A percentile compares a stretch with the other conserved stretches of the same genome.
These are phyloP conservation scores for Drosophila parthenogenetica DNA, from an alignment of 2,888 invertebrate species.

Conservation along the genomic window DNA sequence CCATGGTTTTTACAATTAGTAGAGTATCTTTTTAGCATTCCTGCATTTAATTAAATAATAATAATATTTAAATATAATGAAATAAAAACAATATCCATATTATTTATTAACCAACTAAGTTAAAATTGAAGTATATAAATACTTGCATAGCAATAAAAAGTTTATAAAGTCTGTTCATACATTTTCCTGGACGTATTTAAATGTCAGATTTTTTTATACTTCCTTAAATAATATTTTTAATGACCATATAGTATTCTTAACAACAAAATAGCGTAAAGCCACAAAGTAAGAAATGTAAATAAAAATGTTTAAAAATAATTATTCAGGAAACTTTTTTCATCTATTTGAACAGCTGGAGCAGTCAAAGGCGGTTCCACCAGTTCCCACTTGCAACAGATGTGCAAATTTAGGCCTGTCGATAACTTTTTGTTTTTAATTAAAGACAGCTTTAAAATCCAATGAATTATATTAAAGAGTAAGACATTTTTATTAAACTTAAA, in stretches of 20 bases:
- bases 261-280: neutral
- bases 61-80: too few relatives aligned
- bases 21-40: too few relatives aligned
- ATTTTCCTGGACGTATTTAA: neutral
- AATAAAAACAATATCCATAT: too few relatives aligned
- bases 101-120: too few relatives aligned
- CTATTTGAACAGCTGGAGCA: conserved; percentile 37
- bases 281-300: neutral
- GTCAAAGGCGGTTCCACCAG: neutral
- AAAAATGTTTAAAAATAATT: conserved; percentile 14
- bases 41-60: too few relatives aligned
- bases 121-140: too few relatives aligned
- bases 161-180: too few relatives aligned
- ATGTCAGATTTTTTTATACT: neutral
- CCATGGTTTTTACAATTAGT: too few relatives aligned
- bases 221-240: neutral
- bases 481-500: neutral
- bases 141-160: too few relatives aligned
- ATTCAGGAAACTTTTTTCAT: conserved; percentile 24
- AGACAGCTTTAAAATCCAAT: too few relatives aligned
- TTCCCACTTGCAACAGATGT: conserved; percentile 26
- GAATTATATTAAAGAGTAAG: too few relatives aligned
- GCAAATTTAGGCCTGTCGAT: neutral
- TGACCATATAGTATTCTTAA: neutral
- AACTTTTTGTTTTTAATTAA: too few relatives aligned